Base-by-base conservation (phyloP, 2,113 vertebrate species). In the Calypte anna region DNA sequence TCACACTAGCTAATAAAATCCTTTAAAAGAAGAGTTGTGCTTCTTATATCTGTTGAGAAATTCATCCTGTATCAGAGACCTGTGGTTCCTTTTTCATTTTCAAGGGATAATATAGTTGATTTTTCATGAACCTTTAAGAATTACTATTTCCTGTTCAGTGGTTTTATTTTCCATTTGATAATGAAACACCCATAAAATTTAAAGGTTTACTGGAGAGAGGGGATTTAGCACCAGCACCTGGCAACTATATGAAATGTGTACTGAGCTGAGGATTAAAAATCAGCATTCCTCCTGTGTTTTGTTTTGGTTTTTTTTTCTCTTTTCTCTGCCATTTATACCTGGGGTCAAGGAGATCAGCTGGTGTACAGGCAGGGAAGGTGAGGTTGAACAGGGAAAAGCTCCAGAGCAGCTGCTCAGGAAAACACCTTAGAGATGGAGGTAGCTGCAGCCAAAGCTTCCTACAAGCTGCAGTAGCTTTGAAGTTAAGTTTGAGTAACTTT, bases 151-250 rank as follows among this genome's bases (percentile, higher is more conserved):
- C 94, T 70, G 51, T 81, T 91, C 73, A 63, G 63, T 70, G 68
- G 74, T 83, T 94, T 94, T 94, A 63, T 92, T 96, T 90, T 88
- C 90, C 70, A 83, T 80, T 85, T 96, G 72, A 96, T 91, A 88
- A 80, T 74, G 79, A 94, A 96, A 88, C 75, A 90, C 63, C 23
- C 82, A 94, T 92, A 95, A 94, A 93, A 94, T 90, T 67, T 85
- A 57, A 90, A 90, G 79, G 16, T 90, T 90, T 94, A 78, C 25
- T 81, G 80, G 38, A 19, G 76, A 88, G 61, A 67, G 5, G 18
- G 63, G 9, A 21, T 81, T 96, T 91, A 81, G 75, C 69, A 80
- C 75, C 66, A 95, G 61, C 93, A 95, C 67, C 91, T 96, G 93
- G 87, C 61, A 91, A 64, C 30, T 96, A 3, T 59, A 82, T 50